phyloP scores from a whole-genome alignment of 64 coral and sea anemone genomes.

The Catalaphyllia jardinei region DNA sequence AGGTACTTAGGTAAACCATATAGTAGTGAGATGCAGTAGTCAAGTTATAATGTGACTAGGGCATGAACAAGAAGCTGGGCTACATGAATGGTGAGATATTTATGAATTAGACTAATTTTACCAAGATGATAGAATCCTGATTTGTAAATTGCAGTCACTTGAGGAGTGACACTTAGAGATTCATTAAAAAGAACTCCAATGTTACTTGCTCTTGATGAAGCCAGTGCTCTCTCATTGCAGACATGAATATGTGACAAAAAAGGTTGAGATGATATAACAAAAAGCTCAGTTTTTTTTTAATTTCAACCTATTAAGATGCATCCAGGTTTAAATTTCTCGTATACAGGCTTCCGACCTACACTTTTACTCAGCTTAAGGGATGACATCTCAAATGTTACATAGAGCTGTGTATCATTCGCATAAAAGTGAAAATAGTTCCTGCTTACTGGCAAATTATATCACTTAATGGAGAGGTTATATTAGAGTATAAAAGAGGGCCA shows the following conservation, averaged over 20 bases:
- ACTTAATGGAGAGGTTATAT: neutral
- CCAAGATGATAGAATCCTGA: slow-evolving; percentile 17
- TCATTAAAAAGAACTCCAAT: neutral
- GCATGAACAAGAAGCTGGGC: slow-evolving; percentile 20
- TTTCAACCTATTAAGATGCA: slow-evolving; percentile 19
- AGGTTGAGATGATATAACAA: neutral
- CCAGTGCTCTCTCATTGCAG: too few species aligned
- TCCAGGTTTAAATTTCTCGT: slow-evolving; percentile 13
- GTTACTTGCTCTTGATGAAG: too few species aligned
- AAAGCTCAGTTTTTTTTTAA: slow-evolving; percentile 20
- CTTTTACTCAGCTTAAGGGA: neutral
- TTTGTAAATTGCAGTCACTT: neutral
- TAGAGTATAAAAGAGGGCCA: neutral
- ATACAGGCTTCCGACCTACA: neutral
- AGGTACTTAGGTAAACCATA: neutral
- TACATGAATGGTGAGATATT: slow-evolving; percentile 7
- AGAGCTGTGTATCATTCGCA: neutral
- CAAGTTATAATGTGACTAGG: slow-evolving; percentile 5
- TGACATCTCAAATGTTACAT: neutral
- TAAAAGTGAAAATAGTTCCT: neutral
- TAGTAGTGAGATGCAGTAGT: slow-evolving; percentile 28
- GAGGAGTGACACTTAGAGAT: neutral
- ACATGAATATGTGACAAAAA: neutral
- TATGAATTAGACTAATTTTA: neutral
- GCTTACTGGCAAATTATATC: neutral